Evolutionary conservation across 2,888 invertebrate genomes (phyloP).

Genomic region (Sericinus montela): DNA sequence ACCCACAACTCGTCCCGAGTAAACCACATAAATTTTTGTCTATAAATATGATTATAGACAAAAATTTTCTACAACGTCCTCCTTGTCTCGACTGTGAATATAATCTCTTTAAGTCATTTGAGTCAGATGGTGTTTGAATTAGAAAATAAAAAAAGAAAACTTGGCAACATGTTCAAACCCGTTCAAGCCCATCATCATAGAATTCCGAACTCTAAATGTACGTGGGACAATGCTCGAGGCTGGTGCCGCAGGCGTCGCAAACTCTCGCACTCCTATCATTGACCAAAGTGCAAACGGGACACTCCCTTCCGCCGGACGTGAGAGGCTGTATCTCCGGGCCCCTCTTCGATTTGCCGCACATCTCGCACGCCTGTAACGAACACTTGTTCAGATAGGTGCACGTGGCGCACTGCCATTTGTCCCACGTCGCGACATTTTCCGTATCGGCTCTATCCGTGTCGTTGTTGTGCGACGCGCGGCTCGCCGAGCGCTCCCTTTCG

Average conservation of each 20-base stretch:
- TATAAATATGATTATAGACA: too few relatives aligned
- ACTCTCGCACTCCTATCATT: constrained; percentile 81
- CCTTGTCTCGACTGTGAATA: background rate
- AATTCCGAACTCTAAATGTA: constrained; percentile 75
- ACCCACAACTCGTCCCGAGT: too few relatives aligned
- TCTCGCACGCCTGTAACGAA: constrained; percentile 82
- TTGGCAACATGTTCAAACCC: constrained; percentile 8
- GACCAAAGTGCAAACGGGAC: constrained; percentile 86
- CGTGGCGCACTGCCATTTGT: constrained; percentile 83
- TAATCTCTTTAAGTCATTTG: background rate
- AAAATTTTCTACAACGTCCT: too few relatives aligned
- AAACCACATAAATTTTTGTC: too few relatives aligned
- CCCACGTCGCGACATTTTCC: constrained; percentile 27
- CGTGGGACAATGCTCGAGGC: constrained; percentile 86
- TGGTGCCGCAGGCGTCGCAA: constrained; percentile 85
- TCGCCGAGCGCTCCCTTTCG: constrained; percentile 38
- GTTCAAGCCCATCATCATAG: constrained; percentile 1
- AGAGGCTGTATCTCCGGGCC: constrained; percentile 82
- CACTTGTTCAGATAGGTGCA: constrained; percentile 85
- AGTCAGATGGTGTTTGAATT: background rate
- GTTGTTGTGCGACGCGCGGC: constrained; percentile 29
- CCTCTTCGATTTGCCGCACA: constrained; percentile 84
- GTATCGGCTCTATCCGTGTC: constrained; percentile 26
- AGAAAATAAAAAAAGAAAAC: background rate
- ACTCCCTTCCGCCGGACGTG: constrained; percentile 86